These are phyloP conservation scores for Bungarus multicinctus DNA, from an alignment of 2,113 vertebrate species.

Conservation along the genomic window DNA sequence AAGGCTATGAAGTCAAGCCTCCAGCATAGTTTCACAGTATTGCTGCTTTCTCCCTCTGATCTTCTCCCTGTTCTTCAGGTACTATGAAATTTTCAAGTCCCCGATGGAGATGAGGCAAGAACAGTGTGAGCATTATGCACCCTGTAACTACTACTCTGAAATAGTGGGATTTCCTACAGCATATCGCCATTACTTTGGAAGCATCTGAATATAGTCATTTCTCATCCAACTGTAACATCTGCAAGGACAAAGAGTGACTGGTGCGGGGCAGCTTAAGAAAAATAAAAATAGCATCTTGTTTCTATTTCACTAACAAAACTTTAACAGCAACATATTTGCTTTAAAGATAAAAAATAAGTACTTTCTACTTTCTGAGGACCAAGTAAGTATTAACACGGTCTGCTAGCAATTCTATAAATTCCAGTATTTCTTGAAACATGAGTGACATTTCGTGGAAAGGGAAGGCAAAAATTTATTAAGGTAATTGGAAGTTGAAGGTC, in stretches of 20 bases:
- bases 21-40: neutral
- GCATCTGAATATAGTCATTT: constrained; percentile 46
- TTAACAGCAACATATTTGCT: neutral
- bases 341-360: neutral
- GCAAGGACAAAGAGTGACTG: neutral
- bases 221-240: neutral
- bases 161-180: constrained; percentile 70
- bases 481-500: neutral
- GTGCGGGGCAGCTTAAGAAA: neutral
- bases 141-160: constrained; percentile 76
- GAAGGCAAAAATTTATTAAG: neutral
- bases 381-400: neutral
- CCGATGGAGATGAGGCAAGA: constrained; percentile 67
- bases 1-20: neutral
- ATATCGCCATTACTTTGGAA: constrained; percentile 77
- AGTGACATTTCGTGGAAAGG: neutral
- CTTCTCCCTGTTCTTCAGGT: constrained; percentile 48
- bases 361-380: neutral
- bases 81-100: constrained; percentile 37
- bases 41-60: neutral
- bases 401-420: neutral
- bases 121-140: constrained; percentile 74
- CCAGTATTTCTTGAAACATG: neutral
- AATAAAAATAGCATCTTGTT: neutral
- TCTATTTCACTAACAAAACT: neutral